Evolutionary conservation across 2,888 invertebrate genomes (phyloP).

Genomic region (Ypsolopha sequella): DNA sequence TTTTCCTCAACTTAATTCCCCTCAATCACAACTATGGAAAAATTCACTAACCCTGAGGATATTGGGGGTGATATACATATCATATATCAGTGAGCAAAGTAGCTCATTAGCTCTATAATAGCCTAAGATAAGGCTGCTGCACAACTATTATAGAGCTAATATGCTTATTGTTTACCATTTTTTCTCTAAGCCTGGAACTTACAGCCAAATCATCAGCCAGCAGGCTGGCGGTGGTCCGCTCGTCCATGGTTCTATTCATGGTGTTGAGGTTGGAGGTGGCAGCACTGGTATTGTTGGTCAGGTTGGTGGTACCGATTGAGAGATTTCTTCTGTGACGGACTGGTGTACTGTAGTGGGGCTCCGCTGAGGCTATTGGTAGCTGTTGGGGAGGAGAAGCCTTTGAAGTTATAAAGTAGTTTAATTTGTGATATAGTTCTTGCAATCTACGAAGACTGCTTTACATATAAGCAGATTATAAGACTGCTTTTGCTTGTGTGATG

Average conservation of each 20-base stretch:
- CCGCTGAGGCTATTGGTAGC: slow-evolving; percentile 21
- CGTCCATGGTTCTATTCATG: slow-evolving; percentile 73
- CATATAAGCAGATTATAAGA: too few relatives aligned
- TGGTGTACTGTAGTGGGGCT: slow-evolving; percentile 65
- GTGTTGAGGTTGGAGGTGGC: slow-evolving; percentile 38
- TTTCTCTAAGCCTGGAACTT: slow-evolving; percentile 15
- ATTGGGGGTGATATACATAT: too few relatives aligned
- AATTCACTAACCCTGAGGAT: too few relatives aligned
- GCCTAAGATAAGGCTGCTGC: too few relatives aligned
- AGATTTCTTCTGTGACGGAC: slow-evolving; percentile 58
- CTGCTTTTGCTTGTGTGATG: too few relatives aligned
- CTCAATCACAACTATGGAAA: too few relatives aligned
- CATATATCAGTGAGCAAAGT: too few relatives aligned
- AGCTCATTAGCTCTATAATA: too few relatives aligned
- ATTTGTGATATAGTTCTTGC: background rate
- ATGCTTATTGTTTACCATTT: too few relatives aligned
- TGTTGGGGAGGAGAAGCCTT: background rate
- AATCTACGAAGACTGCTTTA: too few relatives aligned
- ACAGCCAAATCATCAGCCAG: slow-evolving; percentile 73
- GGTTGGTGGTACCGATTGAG: slow-evolving; percentile 59
- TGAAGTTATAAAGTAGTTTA: background rate
- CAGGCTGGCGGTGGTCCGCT: slow-evolving; percentile 66
- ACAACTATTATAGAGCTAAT: too few relatives aligned
- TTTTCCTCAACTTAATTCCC: too few relatives aligned
- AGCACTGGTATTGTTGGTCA: slow-evolving; percentile 38